A percentile compares a stretch with the other conserved stretches of the same genome.
Evolutionary conservation across 2,888 invertebrate genomes (phyloP).

Genomic region (Pinctada fucata): DNA sequence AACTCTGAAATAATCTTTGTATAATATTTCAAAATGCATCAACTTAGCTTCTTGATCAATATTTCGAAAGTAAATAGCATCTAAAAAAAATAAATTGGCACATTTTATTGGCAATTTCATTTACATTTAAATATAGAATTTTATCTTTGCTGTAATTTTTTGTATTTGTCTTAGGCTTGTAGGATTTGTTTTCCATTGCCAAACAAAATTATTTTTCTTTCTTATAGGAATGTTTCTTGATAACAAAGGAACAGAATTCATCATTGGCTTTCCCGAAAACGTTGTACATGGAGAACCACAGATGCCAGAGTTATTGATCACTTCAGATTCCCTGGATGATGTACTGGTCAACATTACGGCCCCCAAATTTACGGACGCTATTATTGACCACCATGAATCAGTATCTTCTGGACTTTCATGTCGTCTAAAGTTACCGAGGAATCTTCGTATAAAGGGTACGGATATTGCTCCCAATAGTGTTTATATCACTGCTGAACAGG

Average conservation of each 20-base stretch:
- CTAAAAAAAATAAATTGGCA: too few species aligned
- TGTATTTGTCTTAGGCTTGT: too few species aligned
- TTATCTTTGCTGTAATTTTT: too few species aligned
- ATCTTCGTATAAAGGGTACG: conserved; percentile 37
- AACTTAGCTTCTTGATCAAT: too few species aligned
- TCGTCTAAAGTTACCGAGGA: background rate
- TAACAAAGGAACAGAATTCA: background rate
- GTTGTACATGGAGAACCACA: background rate
- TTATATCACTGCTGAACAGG: conserved; percentile 40
- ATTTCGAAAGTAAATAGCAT: too few species aligned
- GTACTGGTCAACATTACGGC: background rate
- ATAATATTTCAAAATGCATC: too few species aligned
- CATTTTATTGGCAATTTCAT: too few species aligned
- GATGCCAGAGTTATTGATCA: background rate
- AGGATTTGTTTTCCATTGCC: too few species aligned
- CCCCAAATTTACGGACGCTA: background rate
- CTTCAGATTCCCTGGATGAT: background rate
- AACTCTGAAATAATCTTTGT: too few species aligned
- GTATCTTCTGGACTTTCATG: background rate
- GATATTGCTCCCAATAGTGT: conserved; percentile 39
- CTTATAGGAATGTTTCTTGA: background rate
- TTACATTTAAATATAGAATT: too few species aligned
- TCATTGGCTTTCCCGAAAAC: background rate
- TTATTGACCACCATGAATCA: background rate
- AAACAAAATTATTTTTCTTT: too few species aligned